Evolutionary conservation across 2,797 vertebrate species (phyloP).

Genomic region (Staurois parvus): DNA sequence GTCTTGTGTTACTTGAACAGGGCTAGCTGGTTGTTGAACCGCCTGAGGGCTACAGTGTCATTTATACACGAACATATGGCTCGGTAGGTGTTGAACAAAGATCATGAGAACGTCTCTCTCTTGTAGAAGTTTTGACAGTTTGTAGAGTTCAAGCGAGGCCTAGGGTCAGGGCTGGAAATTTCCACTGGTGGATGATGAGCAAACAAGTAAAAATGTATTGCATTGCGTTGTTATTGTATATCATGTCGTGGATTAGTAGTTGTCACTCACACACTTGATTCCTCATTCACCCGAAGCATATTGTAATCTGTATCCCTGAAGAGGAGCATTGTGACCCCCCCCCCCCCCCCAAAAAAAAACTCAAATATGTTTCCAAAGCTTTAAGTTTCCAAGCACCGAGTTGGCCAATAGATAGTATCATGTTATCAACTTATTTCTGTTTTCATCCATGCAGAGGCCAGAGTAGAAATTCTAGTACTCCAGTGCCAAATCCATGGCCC

Average conservation of each 20-base stretch:
- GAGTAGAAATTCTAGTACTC: no score
- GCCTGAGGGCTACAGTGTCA: slow-evolving; percentile 15
- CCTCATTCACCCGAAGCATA: background rate
- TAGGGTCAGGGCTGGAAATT: slow-evolving; percentile 13
- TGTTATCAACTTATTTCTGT: no score
- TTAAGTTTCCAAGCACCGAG: no score
- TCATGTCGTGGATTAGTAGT: background rate
- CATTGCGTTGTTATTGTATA: background rate
- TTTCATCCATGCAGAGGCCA: no score
- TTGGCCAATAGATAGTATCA: no score
- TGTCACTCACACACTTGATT: slow-evolving; percentile 1
- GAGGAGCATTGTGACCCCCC: no score
- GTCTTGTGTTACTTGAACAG: background rate
- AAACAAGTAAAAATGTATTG: slow-evolving; percentile 1
- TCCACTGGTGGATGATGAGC: slow-evolving; percentile 5
- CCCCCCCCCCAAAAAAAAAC: no score
- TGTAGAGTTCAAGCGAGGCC: background rate
- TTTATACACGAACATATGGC: background rate
- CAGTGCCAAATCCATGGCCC: no score
- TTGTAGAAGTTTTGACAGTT: background rate
- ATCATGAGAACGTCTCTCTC: slow-evolving; percentile 3
- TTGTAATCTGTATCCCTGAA: background rate
- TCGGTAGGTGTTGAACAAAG: background rate
- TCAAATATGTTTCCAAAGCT: no score
- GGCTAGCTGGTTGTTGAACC: background rate